These are phyloP conservation scores for Camelus bactrianus DNA, from an alignment of 2,113 vertebrate species.

Conservation along the genomic window DNA sequence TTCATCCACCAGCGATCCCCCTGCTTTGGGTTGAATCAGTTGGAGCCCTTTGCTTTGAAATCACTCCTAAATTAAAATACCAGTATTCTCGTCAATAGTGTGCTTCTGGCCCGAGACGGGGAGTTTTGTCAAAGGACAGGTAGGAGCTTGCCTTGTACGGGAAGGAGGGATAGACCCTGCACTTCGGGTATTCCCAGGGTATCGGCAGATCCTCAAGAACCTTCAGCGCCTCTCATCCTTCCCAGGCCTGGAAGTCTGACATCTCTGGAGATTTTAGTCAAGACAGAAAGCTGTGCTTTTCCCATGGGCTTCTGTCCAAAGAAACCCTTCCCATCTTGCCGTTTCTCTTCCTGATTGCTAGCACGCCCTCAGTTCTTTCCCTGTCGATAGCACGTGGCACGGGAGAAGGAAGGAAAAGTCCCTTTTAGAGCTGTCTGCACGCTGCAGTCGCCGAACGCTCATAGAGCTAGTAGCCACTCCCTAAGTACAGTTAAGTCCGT, in stretches of 20 bases:
- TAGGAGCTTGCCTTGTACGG: background rate
- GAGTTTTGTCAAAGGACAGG: background rate
- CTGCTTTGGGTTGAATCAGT: background rate
- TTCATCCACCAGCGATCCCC: background rate
- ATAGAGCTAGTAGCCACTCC: background rate
- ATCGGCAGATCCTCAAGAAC: background rate
- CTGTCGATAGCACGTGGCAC: rapidly evolving
- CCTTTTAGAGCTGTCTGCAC: background rate
- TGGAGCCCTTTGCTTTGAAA: background rate
- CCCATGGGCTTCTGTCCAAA: background rate
- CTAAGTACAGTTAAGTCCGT: background rate
- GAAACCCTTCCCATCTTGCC: background rate
- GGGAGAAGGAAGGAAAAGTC: background rate
- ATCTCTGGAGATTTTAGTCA: background rate
- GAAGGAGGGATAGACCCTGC: background rate
- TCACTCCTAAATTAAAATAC: background rate
- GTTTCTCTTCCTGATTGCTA: background rate
- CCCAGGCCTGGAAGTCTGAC: background rate
- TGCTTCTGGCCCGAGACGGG: background rate
- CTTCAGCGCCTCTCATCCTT: background rate
- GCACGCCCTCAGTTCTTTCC: background rate
- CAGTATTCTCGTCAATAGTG: background rate
- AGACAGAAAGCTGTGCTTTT: background rate
- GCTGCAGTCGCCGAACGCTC: background rate
- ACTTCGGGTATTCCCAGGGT: background rate